phyloP scores from a whole-genome alignment of 2,888 invertebrate species.

The Megastigmus dorsalis region DNA sequence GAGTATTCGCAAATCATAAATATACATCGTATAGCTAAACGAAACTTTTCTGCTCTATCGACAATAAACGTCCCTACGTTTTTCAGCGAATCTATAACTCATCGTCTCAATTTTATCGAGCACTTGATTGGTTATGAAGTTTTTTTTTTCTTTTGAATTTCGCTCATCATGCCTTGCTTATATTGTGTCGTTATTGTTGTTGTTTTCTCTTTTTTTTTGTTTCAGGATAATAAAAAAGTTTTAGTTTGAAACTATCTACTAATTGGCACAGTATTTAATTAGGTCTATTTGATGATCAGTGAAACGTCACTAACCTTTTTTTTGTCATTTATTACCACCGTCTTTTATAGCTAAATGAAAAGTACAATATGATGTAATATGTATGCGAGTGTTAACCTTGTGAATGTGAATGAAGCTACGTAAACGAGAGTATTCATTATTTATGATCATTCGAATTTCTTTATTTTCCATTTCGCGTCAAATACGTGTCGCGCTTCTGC shows the following conservation, averaged over 20 bases:
- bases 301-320: slow-evolving; percentile 42
- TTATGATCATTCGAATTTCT: not conserved
- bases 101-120: slow-evolving; percentile 40
- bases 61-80: slow-evolving; percentile 3
- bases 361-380: slow-evolving; percentile 20
- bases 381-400: too few species aligned
- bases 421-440: slow-evolving; percentile 23
- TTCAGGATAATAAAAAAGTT: slow-evolving; percentile 50
- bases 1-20: not conserved
- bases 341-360: slow-evolving; percentile 41
- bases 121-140: slow-evolving; percentile 16
- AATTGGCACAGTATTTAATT: slow-evolving; percentile 54
- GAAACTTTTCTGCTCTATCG: not conserved
- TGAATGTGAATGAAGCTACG: not conserved
- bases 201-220: slow-evolving; percentile 2
- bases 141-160: slow-evolving; percentile 32
- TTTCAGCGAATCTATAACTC: slow-evolving; percentile 14
- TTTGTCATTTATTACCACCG: slow-evolving; percentile 9
- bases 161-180: slow-evolving; percentile 40
- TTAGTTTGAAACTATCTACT: slow-evolving; percentile 46
- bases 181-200: slow-evolving; percentile 17
- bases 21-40: not conserved
- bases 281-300: slow-evolving; percentile 41
- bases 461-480: slow-evolving; percentile 27
- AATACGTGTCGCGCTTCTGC: slow-evolving; percentile 19